Percentiles rank a stretch among this genome's conserved stretches.
Conservation (phyloP, 2,797 vertebrate genomes). For the Thalassophryne amazonica region DNA sequence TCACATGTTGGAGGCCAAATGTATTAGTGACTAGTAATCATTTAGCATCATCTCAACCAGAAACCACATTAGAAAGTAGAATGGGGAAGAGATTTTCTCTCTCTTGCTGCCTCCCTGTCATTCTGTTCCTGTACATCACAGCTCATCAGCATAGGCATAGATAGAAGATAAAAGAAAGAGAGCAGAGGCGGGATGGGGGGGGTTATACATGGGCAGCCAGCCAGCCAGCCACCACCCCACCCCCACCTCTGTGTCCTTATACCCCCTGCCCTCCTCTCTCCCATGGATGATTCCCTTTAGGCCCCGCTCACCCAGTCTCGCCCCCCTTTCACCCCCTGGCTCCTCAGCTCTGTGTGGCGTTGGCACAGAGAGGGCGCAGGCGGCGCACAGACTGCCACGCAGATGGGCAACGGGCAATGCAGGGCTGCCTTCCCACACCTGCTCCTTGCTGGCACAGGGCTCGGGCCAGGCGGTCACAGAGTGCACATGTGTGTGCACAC, state of each 20-base stretch:
- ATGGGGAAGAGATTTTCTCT: slow-evolving; percentile 12
- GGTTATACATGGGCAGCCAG: slow-evolving; percentile 55
- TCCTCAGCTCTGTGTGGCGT: slow-evolving; percentile 59
- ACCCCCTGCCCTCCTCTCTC: slow-evolving; percentile 66
- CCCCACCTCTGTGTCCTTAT: slow-evolving; percentile 42
- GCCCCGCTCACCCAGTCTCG: slow-evolving; percentile 54
- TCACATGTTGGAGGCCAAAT: no score
- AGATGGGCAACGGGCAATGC: slow-evolving; percentile 82
- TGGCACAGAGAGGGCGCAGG: slow-evolving; percentile 79
- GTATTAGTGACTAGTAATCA: no score
- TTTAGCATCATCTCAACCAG: no score
- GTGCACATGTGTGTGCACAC: slow-evolving; percentile 31
- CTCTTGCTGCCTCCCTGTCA: slow-evolving; percentile 30
- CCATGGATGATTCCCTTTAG: slow-evolving; percentile 72
- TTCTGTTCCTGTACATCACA: slow-evolving; percentile 57
- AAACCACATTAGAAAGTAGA: slow-evolving; percentile 1
- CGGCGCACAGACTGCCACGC: slow-evolving; percentile 84
- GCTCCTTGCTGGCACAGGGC: slow-evolving; percentile 78
- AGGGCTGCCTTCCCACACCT: slow-evolving; percentile 82
- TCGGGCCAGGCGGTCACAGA: slow-evolving; percentile 40
- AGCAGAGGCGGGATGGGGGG: slow-evolving; percentile 15
- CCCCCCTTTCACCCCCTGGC: slow-evolving; percentile 46
- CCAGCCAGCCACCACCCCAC: slow-evolving; percentile 44
- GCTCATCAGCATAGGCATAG: slow-evolving; percentile 75
- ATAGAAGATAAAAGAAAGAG: slow-evolving; percentile 73